Base-by-base conservation (phyloP, 2,113 vertebrate species). In the Zingel zingel region DNA sequence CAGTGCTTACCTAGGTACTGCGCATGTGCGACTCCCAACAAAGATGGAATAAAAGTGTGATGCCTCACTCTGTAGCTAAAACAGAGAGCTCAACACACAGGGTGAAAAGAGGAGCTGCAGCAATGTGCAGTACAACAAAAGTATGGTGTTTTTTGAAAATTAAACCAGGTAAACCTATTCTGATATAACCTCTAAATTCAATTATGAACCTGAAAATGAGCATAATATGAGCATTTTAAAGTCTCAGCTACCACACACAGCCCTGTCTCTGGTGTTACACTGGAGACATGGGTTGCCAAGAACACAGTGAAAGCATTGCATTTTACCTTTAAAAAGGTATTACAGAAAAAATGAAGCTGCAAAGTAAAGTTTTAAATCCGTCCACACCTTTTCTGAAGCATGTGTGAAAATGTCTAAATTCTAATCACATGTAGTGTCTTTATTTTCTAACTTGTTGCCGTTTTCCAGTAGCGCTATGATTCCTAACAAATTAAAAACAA, bases 311-410 rank as follows among this genome's bases (percentile, higher is more conserved):
- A 77, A 48, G 54, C 51, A 54, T 48, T 48, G 69, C 66, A 5
- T 54, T 81, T 64, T 69, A 12, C 69, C 77, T 90, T 74, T 70
- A 67, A 87, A 59, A 88, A 65, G 81, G 77, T 70, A 81, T 86
- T 73, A 89, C 70, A 83, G 25, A 23, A 39, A 39, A 89, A 68
- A 82, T 58, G 61, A 80, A 88, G 64, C 80, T 7, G 36, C 43
- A 58, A 68, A 74, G 62, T 63, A 59, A 56, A 33, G 76, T 74
- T 73, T 68, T 77, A 73, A 74, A 80, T 50, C 66, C 70, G 16
- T 53, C 47, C 48, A 5, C 45, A 61, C 0, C 30, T 5, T 70
- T 88, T 76, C 21, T 30, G 51, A 65, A 75, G 27, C 50, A 43
- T n/a, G 53, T 63, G 53, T 63, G 56, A 39, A 74, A 61, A 53